phyloP scores from a whole-genome alignment of 2,113 vertebrate species.

The Marmota monax region DNA sequence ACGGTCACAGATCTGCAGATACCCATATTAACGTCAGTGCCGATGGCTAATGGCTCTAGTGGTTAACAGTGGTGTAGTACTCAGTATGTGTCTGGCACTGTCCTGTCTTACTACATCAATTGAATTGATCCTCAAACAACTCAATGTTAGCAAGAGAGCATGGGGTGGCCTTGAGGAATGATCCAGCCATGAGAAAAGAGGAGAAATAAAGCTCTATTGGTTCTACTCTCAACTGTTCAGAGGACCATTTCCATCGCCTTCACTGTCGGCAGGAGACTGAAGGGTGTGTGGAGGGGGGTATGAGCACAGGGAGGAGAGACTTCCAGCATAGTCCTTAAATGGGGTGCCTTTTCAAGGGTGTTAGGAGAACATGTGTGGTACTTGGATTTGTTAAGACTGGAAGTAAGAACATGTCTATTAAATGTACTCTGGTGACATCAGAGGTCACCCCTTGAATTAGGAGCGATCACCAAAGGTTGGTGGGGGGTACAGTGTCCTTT shows the following conservation, averaged over 20 bases:
- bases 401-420: background rate
- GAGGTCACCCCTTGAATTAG: background rate
- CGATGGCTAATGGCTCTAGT: background rate
- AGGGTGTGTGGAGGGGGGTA: background rate
- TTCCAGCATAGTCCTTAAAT: background rate
- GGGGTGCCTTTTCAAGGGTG: background rate
- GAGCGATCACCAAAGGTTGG: background rate
- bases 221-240: background rate
- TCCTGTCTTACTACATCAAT: background rate
- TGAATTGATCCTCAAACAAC: background rate
- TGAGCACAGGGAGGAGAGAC: background rate
- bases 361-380: background rate
- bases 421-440: background rate
- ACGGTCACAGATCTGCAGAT: background rate
- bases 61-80: background rate
- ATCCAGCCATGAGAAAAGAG: background rate
- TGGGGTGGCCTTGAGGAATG: background rate
- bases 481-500: background rate
- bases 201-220: background rate
- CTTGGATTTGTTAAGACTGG: background rate
- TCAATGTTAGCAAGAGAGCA: background rate
- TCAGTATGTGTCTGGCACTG: background rate
- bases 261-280: background rate
- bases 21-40: background rate
- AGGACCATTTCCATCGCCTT: too few species aligned